Percentiles rank a stretch among this genome's conserved stretches.
Conservation (phyloP, 2,113 vertebrate species). For the Condylura cristata region DNA sequence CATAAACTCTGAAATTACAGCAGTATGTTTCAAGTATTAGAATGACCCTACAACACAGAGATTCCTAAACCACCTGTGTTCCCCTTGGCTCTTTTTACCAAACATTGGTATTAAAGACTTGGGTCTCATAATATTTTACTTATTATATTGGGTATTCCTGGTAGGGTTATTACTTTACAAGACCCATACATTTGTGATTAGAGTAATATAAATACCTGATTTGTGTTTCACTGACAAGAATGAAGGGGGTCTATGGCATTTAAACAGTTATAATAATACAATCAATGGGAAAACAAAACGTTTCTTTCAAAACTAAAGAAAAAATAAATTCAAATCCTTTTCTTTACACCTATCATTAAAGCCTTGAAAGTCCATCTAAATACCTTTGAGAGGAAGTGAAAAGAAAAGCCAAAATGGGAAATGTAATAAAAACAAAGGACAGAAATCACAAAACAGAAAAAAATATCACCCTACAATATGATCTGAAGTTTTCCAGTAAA, state of each 20-base stretch:
- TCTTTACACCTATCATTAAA: neutral
- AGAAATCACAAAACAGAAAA: conserved; percentile 49
- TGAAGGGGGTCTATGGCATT: neutral
- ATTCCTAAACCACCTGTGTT: neutral
- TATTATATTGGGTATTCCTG: neutral
- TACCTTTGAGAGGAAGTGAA: conserved; percentile 34
- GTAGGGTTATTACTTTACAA: neutral
- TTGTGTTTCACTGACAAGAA: neutral
- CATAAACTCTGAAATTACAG: neutral
- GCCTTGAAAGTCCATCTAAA: conserved; percentile 42
- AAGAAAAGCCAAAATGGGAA: conserved; percentile 60
- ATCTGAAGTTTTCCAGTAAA: conserved; percentile 74
- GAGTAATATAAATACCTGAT: neutral
- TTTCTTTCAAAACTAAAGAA: conserved; percentile 35
- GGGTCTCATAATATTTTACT: neutral
- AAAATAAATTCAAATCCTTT: neutral
- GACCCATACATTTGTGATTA: neutral
- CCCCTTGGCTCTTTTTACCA: neutral
- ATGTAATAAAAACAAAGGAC: conserved; percentile 53
- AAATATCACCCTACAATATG: conserved; percentile 3
- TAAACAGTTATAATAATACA: neutral
- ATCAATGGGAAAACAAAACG: neutral
- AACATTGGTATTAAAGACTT: neutral
- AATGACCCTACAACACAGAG: neutral
- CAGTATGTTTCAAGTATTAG: neutral